Evolutionary conservation across 2,797 vertebrate genomes (phyloP).

Genomic region (Falco novaeseelandiae): DNA sequence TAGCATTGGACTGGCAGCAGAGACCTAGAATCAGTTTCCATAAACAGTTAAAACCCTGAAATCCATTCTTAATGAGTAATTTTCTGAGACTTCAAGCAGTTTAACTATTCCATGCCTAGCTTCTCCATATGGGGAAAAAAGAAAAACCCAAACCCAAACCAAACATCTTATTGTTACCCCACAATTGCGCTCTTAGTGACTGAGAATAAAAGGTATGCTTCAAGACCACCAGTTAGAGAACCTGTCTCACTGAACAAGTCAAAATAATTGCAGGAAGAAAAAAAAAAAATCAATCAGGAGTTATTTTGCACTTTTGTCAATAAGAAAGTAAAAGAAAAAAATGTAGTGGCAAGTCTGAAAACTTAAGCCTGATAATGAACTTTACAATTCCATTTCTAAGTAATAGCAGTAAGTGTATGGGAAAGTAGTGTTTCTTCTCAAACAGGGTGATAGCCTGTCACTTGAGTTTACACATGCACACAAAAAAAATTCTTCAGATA

Average conservation of each 20-base stretch:
- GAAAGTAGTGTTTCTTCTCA: slow-evolving; percentile 9
- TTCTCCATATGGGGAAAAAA: not conserved
- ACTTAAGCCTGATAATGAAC: not conserved
- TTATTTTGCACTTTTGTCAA: not conserved
- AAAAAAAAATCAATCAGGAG: not conserved
- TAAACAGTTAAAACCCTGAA: not conserved
- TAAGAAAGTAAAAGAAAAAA: not conserved
- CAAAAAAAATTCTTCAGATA: not conserved
- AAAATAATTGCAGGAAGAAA: not conserved
- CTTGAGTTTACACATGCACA: not conserved
- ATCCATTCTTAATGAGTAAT: not conserved
- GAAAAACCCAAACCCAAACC: not conserved
- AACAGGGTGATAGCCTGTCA: not conserved
- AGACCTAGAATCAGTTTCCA: not conserved
- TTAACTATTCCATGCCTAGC: not conserved
- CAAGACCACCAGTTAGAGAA: not conserved
- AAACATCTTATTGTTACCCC: not conserved
- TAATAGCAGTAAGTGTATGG: not conserved
- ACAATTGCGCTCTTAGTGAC: not conserved
- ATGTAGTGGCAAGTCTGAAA: not conserved
- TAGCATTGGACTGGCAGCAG: not conserved
- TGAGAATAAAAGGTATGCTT: not conserved
- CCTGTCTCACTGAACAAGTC: not conserved
- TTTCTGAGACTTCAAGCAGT: not conserved
- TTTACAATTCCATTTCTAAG: not conserved